Evolutionary conservation across 2,888 invertebrate genomes (phyloP), one percentile per base, ranked within the genome.

Genomic region (Aleiodes leptofemur): DNA sequence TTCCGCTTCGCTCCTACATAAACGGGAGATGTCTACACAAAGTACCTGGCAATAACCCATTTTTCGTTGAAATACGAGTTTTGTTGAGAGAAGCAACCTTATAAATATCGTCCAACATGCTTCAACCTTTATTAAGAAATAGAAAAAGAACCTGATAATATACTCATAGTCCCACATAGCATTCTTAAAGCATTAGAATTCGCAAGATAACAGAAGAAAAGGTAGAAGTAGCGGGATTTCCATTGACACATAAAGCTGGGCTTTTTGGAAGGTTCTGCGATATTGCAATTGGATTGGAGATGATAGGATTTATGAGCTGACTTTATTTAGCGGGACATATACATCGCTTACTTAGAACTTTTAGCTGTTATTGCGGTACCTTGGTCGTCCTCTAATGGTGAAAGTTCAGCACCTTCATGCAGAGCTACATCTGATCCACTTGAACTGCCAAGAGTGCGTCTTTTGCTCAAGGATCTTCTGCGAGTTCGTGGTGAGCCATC

Each of bases 391-490:
- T 92, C 92, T 86, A 90, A 86, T 78, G 89, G 89, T 86, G 92
- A 92, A 78, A 92, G 90, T 84, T 93, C 93, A 61, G 92, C 92
- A 74, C 93, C 93, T 88, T 93, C 93, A 86, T 93, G 93, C 77
- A 93, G 90, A 76, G 93, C 93, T 76, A 93, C 90, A 85, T 93
- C 93, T 50, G 93, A 93, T 72, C 92, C 93, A 84, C 93, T 93
- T 77, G 93, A 93, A 83, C 92, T 93, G 81, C 92, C 92, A 74
- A 92, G 86, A 51, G 92, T 92, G 84, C 91, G 90, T 82, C 88
- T 85, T 81, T 88, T 89, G 83, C 85, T 86, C 61, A 85, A 83
- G 7, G 88, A 87, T 77, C 86, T 83, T 82, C 88, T 86, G 70
- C 83, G 81, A 34, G 84, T 86, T 59, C 83, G 82, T 16, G 87